Evolutionary conservation across 2,888 invertebrate genomes (phyloP).

Genomic region (Papilio gigon): DNA sequence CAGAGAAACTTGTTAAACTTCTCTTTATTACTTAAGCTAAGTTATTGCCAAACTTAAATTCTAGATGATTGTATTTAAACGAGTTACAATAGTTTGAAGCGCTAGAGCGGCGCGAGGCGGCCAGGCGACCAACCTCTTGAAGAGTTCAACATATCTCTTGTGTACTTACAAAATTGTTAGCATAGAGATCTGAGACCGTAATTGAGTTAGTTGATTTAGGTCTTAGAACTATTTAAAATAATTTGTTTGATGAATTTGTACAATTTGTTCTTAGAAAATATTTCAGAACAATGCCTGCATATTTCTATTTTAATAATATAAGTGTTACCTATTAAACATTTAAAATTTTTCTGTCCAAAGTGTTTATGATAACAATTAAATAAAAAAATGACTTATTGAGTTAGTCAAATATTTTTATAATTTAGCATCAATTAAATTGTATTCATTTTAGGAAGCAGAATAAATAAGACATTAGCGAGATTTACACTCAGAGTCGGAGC

Average conservation of each 20-base stretch:
- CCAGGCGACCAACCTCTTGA: too few species aligned
- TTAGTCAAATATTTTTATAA: too few species aligned
- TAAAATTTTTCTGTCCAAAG: too few species aligned
- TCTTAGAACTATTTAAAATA: not conserved
- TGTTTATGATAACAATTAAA: too few species aligned
- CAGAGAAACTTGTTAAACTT: conserved; percentile 1
- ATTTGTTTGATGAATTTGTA: not conserved
- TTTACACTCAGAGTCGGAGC: conserved; percentile 14
- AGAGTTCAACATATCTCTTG: conserved; percentile 12
- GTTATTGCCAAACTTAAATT: conserved; percentile 12
- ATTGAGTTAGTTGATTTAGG: not conserved
- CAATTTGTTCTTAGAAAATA: too few species aligned
- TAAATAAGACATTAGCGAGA: conserved; percentile 29
- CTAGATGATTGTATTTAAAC: conserved; percentile 19
- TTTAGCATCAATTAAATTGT: too few species aligned
- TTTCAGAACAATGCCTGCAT: too few species aligned
- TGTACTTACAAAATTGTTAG: conserved; percentile 16
- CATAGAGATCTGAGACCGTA: not conserved
- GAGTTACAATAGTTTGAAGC: conserved; percentile 10
- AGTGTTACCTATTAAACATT: too few species aligned
- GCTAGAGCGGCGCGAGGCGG: too few species aligned
- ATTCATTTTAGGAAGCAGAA: conserved; percentile 4
- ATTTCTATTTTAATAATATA: too few species aligned
- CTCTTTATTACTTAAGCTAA: not conserved
- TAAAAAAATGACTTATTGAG: too few species aligned